Base-by-base conservation (phyloP, 1,140 invertebrate genomes). In the Monochamus saltuarius region DNA sequence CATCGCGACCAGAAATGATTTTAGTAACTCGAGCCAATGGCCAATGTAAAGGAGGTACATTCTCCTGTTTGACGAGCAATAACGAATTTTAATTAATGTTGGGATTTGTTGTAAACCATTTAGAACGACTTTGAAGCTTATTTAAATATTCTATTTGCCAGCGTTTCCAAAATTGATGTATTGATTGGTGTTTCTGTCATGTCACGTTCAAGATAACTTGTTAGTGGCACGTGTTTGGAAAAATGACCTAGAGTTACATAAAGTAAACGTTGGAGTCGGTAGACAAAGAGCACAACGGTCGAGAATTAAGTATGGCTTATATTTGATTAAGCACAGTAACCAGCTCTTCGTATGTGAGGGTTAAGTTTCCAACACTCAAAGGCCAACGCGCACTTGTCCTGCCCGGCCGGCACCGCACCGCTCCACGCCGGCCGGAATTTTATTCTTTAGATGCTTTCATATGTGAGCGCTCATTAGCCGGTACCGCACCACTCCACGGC, bases 181-280 rank as follows among this genome's bases (percentile, higher is more conserved):
- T 29, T 2, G 6, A 29, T 29, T 29, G 22, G 22, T 3, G 22
- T 29, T 3, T 29, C 6, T 29, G 6, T 29, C 6, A 29, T 3
- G 6, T 29, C 22, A 29, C 6, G 2, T 29, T 29, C 22, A 3
- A 6, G 2, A 2, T 3, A 29, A 29, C 22, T 29, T 6, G 6
- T 6, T 3, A 29, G 22, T 6, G 22, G 22, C 2, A 6, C 22
- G 2, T 74, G 75, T 47, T 75, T 76, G 9, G 76, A 42, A 53
- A 78, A 78, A 62, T 77, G 73, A n/a, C 61, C 74, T 14, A 75
- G 72, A 10, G 74, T 75, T 4, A 75, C 43, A n/a, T 39, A 9
- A 0, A 13, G 1, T 7, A 66, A 43, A 39, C 73, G 57, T 66
- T 56, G 17, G 66, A 56, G 56, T 71, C 65, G 42, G 45, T 53